These are phyloP conservation scores for Pristionchus entomophagus DNA, from an alignment of 2,888 invertebrate genomes.

Conservation along the genomic window DNA sequence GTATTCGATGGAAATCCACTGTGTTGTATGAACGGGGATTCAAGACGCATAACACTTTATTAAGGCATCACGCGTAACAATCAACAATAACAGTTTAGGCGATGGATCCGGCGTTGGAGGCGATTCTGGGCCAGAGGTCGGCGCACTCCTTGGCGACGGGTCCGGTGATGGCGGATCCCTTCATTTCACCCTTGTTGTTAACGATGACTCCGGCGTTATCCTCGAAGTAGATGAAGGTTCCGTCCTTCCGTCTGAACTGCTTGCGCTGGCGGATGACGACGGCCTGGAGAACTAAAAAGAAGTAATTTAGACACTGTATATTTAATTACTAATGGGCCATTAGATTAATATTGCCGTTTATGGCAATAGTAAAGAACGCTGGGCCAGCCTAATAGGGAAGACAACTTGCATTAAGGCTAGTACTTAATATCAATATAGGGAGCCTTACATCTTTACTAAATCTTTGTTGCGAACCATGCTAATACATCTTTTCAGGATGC, in stretches of 20 bases:
- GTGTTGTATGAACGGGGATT: background rate
- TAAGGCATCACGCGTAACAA: slow-evolving; percentile 48
- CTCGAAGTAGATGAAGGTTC: slow-evolving; percentile 98
- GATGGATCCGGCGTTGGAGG: slow-evolving; percentile 98
- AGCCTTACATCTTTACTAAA: too few relatives aligned
- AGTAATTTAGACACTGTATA: background rate
- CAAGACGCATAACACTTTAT: slow-evolving; percentile 47
- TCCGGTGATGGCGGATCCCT: slow-evolving; percentile 98
- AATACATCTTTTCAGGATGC: too few relatives aligned
- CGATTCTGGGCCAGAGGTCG: slow-evolving; percentile 99
- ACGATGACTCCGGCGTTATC: slow-evolving; percentile 96
- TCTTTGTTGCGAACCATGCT: too few relatives aligned
- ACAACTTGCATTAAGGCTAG: too few relatives aligned
- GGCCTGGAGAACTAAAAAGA: slow-evolving; percentile 93
- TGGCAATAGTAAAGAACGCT: too few relatives aligned
- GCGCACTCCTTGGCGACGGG: slow-evolving; percentile 99
- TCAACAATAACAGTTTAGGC: slow-evolving; percentile 80
- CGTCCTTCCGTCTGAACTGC: slow-evolving; percentile 98
- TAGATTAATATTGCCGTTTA: too few relatives aligned
- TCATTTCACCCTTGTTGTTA: slow-evolving; percentile 99
- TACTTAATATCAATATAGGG: too few relatives aligned
- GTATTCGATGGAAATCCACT: slow-evolving; percentile 45
- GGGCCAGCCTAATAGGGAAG: too few relatives aligned
- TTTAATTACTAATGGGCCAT: too few relatives aligned
- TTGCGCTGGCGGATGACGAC: slow-evolving; percentile 98